A percentile compares a stretch with the other conserved stretches of the same genome.
Conservation (phyloP, 2,113 vertebrate species). For the Notothenia rossii region DNA sequence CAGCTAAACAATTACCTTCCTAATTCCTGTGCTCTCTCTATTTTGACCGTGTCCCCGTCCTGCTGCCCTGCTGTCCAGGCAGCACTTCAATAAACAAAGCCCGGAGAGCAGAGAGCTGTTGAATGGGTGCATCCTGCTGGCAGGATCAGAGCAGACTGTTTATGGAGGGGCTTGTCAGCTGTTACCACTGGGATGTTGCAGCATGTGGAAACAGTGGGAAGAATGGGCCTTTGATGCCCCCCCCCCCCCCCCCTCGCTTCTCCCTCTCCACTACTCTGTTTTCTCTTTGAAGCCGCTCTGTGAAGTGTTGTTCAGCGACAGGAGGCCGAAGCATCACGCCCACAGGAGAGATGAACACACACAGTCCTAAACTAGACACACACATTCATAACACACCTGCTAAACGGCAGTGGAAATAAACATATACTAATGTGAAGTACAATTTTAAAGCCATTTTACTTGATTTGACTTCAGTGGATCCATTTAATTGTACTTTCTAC, state of each 20-base stretch:
- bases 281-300: constrained; percentile 78
- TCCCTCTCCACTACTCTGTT: constrained; percentile 39
- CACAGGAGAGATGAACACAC: constrained; percentile 53
- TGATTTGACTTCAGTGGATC: too few species aligned
- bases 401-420: too few species aligned
- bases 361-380: constrained; percentile 32
- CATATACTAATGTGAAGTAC: too few species aligned
- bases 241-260: constrained; percentile 26
- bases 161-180: constrained; percentile 81
- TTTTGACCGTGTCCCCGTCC: constrained; percentile 10
- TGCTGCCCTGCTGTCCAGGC: constrained; percentile 67
- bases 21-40: not conserved
- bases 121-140: constrained; percentile 79
- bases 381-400: not conserved
- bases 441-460: too few species aligned
- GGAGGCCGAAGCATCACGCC: constrained; percentile 72
- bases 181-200: constrained; percentile 78
- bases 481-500: too few species aligned
- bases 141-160: constrained; percentile 82
- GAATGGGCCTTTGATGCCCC: constrained; percentile 75
- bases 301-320: constrained; percentile 77
- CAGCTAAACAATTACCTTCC: constrained; percentile 15
- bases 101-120: constrained; percentile 64
- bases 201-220: constrained; percentile 80
- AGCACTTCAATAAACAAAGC: constrained; percentile 81